phyloP scores from a whole-genome alignment of 1,140 invertebrate species.

The Copidosoma floridanum region DNA sequence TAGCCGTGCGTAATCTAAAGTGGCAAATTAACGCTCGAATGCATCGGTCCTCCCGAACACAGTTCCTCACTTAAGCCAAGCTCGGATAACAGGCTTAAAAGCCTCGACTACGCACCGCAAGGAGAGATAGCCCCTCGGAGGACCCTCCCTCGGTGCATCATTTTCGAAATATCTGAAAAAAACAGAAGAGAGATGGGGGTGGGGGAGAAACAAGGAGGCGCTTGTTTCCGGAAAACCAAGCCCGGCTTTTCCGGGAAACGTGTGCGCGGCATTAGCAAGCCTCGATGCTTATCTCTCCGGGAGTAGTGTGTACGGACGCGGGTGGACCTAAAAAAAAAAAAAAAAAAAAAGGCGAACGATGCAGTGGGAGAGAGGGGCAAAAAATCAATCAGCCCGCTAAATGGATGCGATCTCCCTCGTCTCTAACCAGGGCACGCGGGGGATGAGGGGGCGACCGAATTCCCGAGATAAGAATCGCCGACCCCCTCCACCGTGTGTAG shows the following conservation, averaged over 20 bases:
- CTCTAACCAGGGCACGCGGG: neutral
- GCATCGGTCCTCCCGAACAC: no score
- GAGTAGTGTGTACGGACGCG: no score
- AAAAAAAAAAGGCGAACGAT: neutral
- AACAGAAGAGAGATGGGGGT: neutral
- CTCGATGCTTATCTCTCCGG: slow-evolving; percentile 1
- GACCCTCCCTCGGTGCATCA: no score
- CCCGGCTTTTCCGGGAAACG: neutral
- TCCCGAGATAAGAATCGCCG: slow-evolving; percentile 21
- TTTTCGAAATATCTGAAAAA: no score
- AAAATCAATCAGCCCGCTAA: slow-evolving; percentile 14
- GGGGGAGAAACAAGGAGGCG: neutral
- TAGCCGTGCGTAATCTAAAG: slow-evolving; percentile 15
- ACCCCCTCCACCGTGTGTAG: neutral
- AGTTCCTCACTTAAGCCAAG: slow-evolving; percentile 19
- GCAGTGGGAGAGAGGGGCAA: neutral
- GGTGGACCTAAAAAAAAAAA: no score
- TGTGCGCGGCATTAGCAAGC: neutral
- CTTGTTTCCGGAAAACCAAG: slow-evolving; percentile 11
- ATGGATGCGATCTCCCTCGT: neutral
- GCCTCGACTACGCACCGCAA: neutral
- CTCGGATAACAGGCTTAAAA: neutral
- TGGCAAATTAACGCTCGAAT: slow-evolving; percentile 25
- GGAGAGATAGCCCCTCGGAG: neutral
- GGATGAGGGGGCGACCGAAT: slow-evolving; percentile 7